Evolutionary conservation across 2,113 vertebrate genomes (phyloP), one percentile per base, ranked within the genome.

Genomic region (Eonycteris spelaea): DNA sequence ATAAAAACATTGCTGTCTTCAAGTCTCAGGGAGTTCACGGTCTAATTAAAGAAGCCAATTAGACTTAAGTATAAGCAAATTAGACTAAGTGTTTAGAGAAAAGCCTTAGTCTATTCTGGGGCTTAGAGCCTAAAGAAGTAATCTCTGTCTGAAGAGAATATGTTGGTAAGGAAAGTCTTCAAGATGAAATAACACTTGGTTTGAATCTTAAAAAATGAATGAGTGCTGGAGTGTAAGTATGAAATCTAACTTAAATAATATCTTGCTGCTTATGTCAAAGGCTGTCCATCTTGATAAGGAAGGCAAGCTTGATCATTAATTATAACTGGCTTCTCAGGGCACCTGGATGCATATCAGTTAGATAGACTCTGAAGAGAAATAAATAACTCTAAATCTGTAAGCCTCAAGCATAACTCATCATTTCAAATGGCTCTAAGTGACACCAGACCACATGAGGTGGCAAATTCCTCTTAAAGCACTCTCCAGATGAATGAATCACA

Each of bases 401-500:
- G 96, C 84, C 74, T 73, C 91, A 90, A 86, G 40, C 13, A 51
- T 22, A 92, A 12, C 26, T 35, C 38, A 30, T 84, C 28, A 3
- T 75, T 59, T 79, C 74, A 86, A 57, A 14, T 51, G 65, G 35
- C 48, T 79, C 33, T 94, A 80, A 94, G 30, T 45, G 95, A 90
- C 21, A 97, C 43, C 57, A 96, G 97, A 97, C 21, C 84, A 79
- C 83, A 96, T 6, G 83, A 95, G 10, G 71, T 77, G 92, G 35
- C 55, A 90, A 4, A 95, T 70, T 95, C 84, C 68, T 92, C 83
- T 80, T 73, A 97, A 80, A 92, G 67, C 67, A 86, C 6, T 85
- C 57, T 97, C 82, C 92, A 97, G 11, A 85, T 93, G 90, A 98
- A 97, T 94, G 68, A 95, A 43, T 97, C 75, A 7, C 12, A 98